Evolutionary conservation across 2,113 vertebrate genomes (phyloP).

Genomic region (Dromaius novaehollandiae): DNA sequence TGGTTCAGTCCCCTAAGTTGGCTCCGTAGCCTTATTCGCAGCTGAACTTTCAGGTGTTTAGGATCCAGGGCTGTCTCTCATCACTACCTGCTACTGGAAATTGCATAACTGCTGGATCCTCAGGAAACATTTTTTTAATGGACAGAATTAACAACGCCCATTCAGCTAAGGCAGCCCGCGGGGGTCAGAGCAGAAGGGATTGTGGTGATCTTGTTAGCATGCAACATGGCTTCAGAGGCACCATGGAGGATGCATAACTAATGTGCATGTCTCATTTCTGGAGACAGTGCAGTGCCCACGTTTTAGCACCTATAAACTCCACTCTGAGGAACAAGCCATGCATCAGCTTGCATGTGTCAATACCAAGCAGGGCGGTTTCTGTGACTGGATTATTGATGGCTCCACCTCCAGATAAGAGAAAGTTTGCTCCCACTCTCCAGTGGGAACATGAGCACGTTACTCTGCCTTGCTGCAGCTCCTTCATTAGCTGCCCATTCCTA

Average conservation of each 20-base stretch:
- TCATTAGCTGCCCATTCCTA: neutral
- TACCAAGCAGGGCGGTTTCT: neutral
- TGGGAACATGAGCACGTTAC: neutral
- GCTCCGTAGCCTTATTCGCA: neutral
- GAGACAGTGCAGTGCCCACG: neutral
- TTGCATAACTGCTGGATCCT: neutral
- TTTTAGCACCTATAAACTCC: neutral
- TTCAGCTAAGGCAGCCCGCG: neutral
- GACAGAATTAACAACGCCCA: neutral
- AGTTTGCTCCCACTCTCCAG: neutral
- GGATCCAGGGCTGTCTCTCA: neutral
- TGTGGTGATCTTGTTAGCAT: neutral
- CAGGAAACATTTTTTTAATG: neutral
- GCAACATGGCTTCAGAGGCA: neutral
- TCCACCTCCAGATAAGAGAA: neutral
- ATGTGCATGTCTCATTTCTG: neutral
- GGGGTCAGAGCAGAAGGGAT: neutral
- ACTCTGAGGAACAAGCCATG: neutral
- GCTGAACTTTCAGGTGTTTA: neutral
- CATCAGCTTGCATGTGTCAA: rapidly evolving
- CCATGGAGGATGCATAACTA: rapidly evolving
- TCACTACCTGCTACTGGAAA: neutral
- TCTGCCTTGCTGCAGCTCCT: neutral
- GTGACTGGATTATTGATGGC: neutral
- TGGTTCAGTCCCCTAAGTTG: neutral